Evolutionary conservation across 2,888 invertebrate genomes (phyloP).

Genomic region (Monochamus alternatus): DNA sequence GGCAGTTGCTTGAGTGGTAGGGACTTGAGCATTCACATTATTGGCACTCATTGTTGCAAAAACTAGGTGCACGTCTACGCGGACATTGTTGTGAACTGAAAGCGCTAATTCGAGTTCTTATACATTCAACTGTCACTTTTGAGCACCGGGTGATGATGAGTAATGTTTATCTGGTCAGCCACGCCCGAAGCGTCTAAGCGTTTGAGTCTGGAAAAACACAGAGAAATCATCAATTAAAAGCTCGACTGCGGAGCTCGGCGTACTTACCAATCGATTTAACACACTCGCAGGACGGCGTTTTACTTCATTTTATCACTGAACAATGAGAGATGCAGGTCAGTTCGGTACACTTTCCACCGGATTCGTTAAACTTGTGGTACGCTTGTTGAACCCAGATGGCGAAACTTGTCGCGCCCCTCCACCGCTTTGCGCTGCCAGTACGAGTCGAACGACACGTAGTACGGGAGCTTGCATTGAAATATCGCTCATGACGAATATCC

Average conservation of each 20-base stretch:
- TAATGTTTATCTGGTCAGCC: conserved; percentile 69
- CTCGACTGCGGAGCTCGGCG: conserved; percentile 23
- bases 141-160: conserved; percentile 61
- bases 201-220: conserved; percentile 37
- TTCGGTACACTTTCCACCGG: conserved; percentile 51
- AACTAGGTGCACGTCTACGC: conserved; percentile 29
- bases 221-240: conserved; percentile 33
- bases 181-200: conserved; percentile 64
- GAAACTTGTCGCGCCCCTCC: conserved; percentile 57
- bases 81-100: conserved; percentile 42
- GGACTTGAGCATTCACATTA: conserved; percentile 68
- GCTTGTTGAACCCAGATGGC: conserved; percentile 63
- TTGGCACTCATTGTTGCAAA: conserved; percentile 67
- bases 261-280: conserved; percentile 45
- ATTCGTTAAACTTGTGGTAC: conserved; percentile 50
- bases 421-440: conserved; percentile 40
- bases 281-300: conserved; percentile 33
- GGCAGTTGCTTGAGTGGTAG: conserved; percentile 69
- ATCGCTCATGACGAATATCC: neutral
- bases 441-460: conserved; percentile 24
- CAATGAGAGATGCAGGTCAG: conserved; percentile 57
- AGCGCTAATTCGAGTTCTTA: conserved; percentile 48
- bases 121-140: conserved; percentile 56
- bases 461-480: conserved; percentile 24
- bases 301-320: conserved; percentile 50